Conservation (phyloP, 2,797 vertebrate genomes). For the Cyprinella venusta region DNA sequence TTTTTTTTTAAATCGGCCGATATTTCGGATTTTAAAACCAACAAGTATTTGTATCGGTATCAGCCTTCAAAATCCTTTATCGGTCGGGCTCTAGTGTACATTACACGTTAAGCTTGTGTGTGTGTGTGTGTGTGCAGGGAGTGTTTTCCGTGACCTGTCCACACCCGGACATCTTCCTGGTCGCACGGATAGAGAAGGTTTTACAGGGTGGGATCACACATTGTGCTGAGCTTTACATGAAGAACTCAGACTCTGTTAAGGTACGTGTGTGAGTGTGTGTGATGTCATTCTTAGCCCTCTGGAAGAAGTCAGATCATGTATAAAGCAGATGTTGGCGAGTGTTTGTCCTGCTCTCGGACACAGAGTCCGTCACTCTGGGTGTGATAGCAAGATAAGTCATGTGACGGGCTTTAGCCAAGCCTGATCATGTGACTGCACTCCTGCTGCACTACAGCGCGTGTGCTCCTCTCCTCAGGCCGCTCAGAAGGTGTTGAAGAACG, state of each 20-base stretch:
- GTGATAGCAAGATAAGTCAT: background rate
- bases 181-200: slow-evolving; percentile 96
- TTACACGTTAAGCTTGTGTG: background rate
- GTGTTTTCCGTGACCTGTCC: slow-evolving; percentile 96
- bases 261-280: slow-evolving; percentile 67
- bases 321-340: slow-evolving; percentile 9
- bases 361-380: too few species aligned
- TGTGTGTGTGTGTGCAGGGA: slow-evolving; percentile 75
- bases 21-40: too few species aligned
- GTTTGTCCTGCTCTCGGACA: slow-evolving; percentile 1
- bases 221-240: slow-evolving; percentile 97
- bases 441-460: background rate
- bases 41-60: too few species aligned
- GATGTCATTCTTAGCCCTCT: background rate
- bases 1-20: too few species aligned
- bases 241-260: slow-evolving; percentile 97
- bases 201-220: slow-evolving; percentile 95
- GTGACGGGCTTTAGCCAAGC: slow-evolving; percentile 18
- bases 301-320: background rate
- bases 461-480: slow-evolving; percentile 80
- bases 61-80: too few species aligned
- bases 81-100: too few species aligned
- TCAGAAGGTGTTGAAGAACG: slow-evolving; percentile 97
- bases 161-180: slow-evolving; percentile 95
- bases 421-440: slow-evolving; percentile 37